Conservation (phyloP, 1,140 invertebrate genomes). For the Luehdorfia chinensis region DNA sequence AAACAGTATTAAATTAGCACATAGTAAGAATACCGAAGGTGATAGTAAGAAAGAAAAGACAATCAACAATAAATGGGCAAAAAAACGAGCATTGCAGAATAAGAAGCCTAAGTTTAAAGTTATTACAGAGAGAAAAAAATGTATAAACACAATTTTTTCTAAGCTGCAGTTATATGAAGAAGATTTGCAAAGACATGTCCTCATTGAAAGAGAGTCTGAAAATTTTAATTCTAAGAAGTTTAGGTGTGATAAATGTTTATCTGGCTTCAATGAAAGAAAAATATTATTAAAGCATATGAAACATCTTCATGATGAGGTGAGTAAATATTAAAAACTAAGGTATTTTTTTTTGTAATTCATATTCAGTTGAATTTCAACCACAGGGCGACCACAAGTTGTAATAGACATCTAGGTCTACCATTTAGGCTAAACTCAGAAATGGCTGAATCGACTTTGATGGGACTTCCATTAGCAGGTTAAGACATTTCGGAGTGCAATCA, state of each 20-base stretch:
- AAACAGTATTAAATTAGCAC: too few relatives aligned
- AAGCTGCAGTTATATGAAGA: slow-evolving; percentile 13
- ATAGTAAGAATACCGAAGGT: too few relatives aligned
- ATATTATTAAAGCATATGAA: slow-evolving; percentile 12
- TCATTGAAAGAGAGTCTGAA: slow-evolving; percentile 17
- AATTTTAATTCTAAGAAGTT: slow-evolving; percentile 14
- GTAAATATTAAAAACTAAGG: background rate
- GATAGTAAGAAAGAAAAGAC: slow-evolving; percentile 11
- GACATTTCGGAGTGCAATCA: too few relatives aligned
- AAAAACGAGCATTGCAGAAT: slow-evolving; percentile 24
- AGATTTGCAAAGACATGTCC: slow-evolving; percentile 14
- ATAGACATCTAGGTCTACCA: too few relatives aligned
- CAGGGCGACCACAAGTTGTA: too few relatives aligned
- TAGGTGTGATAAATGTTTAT: slow-evolving; percentile 23
- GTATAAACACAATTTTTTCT: slow-evolving; percentile 12
- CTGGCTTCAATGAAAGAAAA: slow-evolving; percentile 20
- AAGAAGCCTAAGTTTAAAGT: slow-evolving; percentile 36
- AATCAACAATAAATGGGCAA: slow-evolving; percentile 24
- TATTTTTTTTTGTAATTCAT: too few relatives aligned
- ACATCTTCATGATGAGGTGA: slow-evolving; percentile 20
- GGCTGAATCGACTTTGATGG: too few relatives aligned
- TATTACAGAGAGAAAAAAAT: slow-evolving; percentile 8
- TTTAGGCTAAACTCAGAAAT: too few relatives aligned
- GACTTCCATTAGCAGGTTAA: too few relatives aligned
- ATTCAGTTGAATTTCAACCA: too few relatives aligned